These are phyloP conservation scores for Drosophila watanabei DNA, from an alignment of 1,140 invertebrate genomes.

Conservation along the genomic window DNA sequence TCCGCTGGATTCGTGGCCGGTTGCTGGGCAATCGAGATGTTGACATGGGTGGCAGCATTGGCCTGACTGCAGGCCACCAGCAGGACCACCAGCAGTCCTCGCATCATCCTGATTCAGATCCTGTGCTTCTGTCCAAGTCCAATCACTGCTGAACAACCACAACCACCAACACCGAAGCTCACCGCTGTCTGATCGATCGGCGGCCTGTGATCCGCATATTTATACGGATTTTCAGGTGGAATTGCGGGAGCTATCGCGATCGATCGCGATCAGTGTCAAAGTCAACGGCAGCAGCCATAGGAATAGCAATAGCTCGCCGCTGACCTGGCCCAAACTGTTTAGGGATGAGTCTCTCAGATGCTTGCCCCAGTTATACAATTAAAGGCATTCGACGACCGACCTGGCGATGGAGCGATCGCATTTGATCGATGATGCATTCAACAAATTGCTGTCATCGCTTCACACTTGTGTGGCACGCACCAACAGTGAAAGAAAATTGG, in stretches of 20 bases:
- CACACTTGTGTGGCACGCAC: slow-evolving; percentile 70
- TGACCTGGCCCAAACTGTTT: slow-evolving; percentile 70
- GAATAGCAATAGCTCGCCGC: slow-evolving; percentile 26
- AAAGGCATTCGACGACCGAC: slow-evolving; percentile 56
- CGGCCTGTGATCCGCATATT: slow-evolving; percentile 69
- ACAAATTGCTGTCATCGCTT: slow-evolving; percentile 64
- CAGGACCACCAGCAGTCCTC: slow-evolving; percentile 56
- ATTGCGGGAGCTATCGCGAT: slow-evolving; percentile 50
- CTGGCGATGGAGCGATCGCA: slow-evolving; percentile 20
- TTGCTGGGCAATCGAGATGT: slow-evolving; percentile 80
- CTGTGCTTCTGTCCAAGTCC: slow-evolving; percentile 1
- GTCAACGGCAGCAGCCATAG: slow-evolving; percentile 47
- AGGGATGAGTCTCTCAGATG: slow-evolving; percentile 73
- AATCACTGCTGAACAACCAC: slow-evolving; percentile 45
- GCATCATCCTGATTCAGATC: slow-evolving; percentile 36
- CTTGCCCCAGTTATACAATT: slow-evolving; percentile 81
- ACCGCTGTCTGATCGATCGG: slow-evolving; percentile 61
- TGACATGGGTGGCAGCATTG: slow-evolving; percentile 75
- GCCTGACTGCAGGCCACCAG: slow-evolving; percentile 56
- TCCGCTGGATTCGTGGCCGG: slow-evolving; percentile 77
- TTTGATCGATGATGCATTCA: slow-evolving; percentile 68
- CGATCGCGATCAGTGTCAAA: slow-evolving; percentile 73
- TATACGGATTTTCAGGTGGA: slow-evolving; percentile 61
- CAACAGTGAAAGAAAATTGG: slow-evolving; percentile 17
- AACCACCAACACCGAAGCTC: slow-evolving; percentile 34